Conservation (phyloP, 2,888 invertebrate genomes). For the Syrphus vitripennis region DNA sequence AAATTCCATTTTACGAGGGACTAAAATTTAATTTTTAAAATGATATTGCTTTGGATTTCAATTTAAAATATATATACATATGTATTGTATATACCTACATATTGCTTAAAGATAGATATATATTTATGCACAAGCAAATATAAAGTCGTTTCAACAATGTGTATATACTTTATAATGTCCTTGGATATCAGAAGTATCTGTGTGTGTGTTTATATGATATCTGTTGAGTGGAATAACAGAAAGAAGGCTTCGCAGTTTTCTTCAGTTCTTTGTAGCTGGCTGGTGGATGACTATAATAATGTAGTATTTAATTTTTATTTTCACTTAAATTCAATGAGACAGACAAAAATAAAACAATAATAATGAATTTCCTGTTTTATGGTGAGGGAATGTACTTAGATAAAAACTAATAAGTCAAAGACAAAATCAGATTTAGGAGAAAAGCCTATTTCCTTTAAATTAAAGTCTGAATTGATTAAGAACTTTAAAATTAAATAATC, state of each 20-base stretch:
- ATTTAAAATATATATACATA: too few species aligned
- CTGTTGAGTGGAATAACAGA: neutral
- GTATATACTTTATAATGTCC: neutral
- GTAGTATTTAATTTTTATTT: neutral
- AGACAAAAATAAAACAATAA: neutral
- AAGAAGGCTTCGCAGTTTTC: neutral
- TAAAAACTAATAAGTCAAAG: too few species aligned
- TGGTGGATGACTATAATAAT: neutral
- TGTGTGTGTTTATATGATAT: neutral
- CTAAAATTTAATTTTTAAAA: constrained; percentile 24
- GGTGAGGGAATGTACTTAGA: too few species aligned
- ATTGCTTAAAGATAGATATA: neutral
- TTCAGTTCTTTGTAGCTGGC: neutral
- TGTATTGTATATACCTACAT: too few species aligned
- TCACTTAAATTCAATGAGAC: neutral
- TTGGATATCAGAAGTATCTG: neutral
- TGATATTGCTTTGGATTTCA: constrained; percentile 8
- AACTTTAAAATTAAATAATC: too few species aligned
- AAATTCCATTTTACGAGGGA: neutral
- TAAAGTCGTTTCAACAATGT: neutral
- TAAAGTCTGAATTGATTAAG: too few species aligned
- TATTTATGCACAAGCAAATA: neutral
- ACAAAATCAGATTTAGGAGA: too few species aligned
- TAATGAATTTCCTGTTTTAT: too few species aligned
- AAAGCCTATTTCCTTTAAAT: too few species aligned